Evolutionary conservation across 1,140 invertebrate genomes (phyloP).

Genomic region (Pseudomyrmex gracilis): DNA sequence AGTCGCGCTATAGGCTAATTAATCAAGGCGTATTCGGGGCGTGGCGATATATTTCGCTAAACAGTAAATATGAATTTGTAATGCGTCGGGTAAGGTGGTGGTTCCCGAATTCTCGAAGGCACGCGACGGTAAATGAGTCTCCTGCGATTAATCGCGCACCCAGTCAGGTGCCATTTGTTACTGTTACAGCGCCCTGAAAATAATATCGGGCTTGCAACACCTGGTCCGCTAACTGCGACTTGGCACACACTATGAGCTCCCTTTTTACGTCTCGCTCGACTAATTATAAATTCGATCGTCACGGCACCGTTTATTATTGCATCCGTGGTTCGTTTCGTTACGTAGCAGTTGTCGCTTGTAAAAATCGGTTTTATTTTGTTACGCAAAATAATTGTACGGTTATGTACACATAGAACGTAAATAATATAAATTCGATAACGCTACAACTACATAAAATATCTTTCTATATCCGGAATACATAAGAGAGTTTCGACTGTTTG

Average conservation of each 20-base stretch:
- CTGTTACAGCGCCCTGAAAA: slow-evolving; percentile 60
- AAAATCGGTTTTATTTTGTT: background rate
- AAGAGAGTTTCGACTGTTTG: slow-evolving; percentile 5
- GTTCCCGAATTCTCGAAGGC: slow-evolving; percentile 53
- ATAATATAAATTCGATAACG: too few species aligned
- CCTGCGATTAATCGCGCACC: slow-evolving; percentile 66
- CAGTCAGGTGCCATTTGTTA: slow-evolving; percentile 70
- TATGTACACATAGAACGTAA: background rate
- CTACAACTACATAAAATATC: background rate
- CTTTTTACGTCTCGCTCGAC: slow-evolving; percentile 51
- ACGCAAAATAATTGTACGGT: slow-evolving; percentile 15
- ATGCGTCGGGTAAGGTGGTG: slow-evolving; percentile 53
- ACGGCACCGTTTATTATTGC: slow-evolving; percentile 28
- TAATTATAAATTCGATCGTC: slow-evolving; percentile 61
- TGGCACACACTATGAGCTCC: slow-evolving; percentile 22
- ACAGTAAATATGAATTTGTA: slow-evolving; percentile 59
- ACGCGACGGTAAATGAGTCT: slow-evolving; percentile 70
- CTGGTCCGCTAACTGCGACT: slow-evolving; percentile 68
- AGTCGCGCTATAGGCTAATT: slow-evolving; percentile 32
- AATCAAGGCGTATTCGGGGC: slow-evolving; percentile 33
- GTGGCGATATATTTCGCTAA: slow-evolving; percentile 37
- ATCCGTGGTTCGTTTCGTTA: background rate
- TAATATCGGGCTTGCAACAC: slow-evolving; percentile 68
- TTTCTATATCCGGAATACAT: slow-evolving; percentile 6
- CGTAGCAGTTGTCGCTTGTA: too few species aligned